phyloP scores from a whole-genome alignment of 2,797 vertebrate genomes.

The Epinephelus coioides region DNA sequence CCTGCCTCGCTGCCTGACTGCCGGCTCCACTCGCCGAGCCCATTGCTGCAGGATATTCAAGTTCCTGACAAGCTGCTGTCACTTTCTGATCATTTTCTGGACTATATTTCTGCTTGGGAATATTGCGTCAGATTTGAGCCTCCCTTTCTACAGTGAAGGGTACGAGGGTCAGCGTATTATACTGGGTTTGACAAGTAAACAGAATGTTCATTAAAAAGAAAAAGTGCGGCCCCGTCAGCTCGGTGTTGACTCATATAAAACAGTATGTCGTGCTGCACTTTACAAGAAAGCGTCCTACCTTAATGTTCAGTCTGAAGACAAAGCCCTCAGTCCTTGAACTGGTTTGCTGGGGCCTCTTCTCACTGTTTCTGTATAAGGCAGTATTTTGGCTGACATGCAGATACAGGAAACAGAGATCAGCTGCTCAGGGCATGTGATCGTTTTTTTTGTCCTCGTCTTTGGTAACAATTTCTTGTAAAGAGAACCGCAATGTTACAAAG shows the following conservation, averaged over 20 bases:
- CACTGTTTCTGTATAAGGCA: slow-evolving; percentile 80
- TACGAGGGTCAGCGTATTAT: background rate
- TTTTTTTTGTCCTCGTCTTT: slow-evolving; percentile 80
- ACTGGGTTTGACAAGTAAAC: slow-evolving; percentile 1
- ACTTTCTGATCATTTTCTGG: slow-evolving; percentile 36
- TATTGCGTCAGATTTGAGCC: slow-evolving; percentile 6
- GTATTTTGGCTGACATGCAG: slow-evolving; percentile 80
- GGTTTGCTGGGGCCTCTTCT: slow-evolving; percentile 63
- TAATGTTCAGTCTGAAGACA: slow-evolving; percentile 51
- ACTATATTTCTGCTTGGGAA: slow-evolving; percentile 5
- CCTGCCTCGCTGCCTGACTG: slow-evolving; percentile 49
- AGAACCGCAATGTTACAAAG: slow-evolving; percentile 79
- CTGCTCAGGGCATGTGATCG: slow-evolving; percentile 83
- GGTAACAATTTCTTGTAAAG: slow-evolving; percentile 87
- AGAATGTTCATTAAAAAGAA: background rate
- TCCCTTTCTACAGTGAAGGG: background rate
- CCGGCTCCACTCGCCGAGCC: slow-evolving; percentile 28
- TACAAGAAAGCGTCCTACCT: slow-evolving; percentile 35
- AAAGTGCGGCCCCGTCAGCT: background rate
- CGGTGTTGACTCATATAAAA: background rate
- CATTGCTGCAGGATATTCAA: slow-evolving; percentile 29
- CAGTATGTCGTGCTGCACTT: slow-evolving; percentile 2
- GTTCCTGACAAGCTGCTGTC: slow-evolving; percentile 23
- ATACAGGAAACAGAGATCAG: slow-evolving; percentile 87
- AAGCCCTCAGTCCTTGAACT: slow-evolving; percentile 68